phyloP scores from a whole-genome alignment of 23 tunicate genomes.

The Trididemnum clinides region DNA sequence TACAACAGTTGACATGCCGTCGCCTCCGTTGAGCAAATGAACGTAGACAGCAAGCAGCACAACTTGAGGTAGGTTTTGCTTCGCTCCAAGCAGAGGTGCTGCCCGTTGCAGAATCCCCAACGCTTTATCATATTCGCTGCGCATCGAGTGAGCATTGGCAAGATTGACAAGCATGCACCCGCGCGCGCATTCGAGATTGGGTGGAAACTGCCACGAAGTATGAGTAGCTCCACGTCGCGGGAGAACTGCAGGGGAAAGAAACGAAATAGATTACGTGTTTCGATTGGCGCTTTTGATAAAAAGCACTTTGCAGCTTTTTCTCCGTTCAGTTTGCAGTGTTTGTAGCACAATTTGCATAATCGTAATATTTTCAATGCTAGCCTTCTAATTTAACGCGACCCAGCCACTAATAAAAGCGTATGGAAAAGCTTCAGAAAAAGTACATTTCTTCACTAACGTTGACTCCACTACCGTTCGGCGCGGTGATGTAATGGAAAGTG shows the following conservation, averaged over 20 bases:
- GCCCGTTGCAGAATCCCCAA: slow-evolving; percentile 48
- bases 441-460: too few species aligned
- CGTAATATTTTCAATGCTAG: too few species aligned
- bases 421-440: too few species aligned
- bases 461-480: too few species aligned
- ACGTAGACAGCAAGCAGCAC: slow-evolving; percentile 78
- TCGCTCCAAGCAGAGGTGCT: slow-evolving; percentile 1
- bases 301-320: too few species aligned
- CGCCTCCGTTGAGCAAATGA: slow-evolving; percentile 48
- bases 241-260: not conserved
- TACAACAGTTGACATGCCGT: slow-evolving; percentile 1
- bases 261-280: not conserved
- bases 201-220: slow-evolving; percentile 49
- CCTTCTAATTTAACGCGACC: too few species aligned
- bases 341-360: too few species aligned
- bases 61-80: slow-evolving; percentile 56
- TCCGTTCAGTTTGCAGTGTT: too few species aligned
- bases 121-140: slow-evolving; percentile 90
- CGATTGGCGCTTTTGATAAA: not conserved
- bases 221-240: too few species aligned
- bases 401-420: too few species aligned
- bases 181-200: slow-evolving; percentile 45
- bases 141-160: slow-evolving; percentile 72
- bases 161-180: slow-evolving; percentile 72
- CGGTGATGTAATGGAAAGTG: too few species aligned